Evolutionary conservation across 2,888 invertebrate genomes (phyloP), one percentile per base, ranked within the genome.

Genomic region (Papilio protenor): DNA sequence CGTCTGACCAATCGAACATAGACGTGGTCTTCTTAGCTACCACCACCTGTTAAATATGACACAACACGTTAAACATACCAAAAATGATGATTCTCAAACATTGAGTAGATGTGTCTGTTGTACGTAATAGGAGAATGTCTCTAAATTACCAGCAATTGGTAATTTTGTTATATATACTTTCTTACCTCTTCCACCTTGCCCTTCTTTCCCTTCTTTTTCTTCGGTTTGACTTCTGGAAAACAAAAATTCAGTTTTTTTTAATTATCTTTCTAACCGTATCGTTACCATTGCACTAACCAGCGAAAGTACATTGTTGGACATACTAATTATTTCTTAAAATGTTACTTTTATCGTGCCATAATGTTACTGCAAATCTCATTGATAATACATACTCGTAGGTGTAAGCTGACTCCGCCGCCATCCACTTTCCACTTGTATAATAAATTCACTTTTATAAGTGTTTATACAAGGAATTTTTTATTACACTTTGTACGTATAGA

Each of bases 1-100:
- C 93, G 55, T 91, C 91, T 0, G 94, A 93, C 93, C 93, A 92
- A 23, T 88, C 84, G 77, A 92, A 88, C n/a, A 55, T 84, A 72
- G 2, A 89, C 87, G 57, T 86, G 0, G 85, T 79, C 59, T 84
- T 87, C 57, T 83, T 83, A 0, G 76, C 82, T 47, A 87, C 88
- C 14, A 83, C 85, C 3, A 84, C 85, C 72, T 77, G 66, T 16
- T 5, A 69, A 27, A 71, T 33, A 21, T 21, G n/a, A 45, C 1
- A 45, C 14, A 0, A 52, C 16, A 61, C 16, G 27, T 27, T 12
- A 23, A 59, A 18, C 23, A 59, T 21, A 12, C 3, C 1, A 33
- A 33, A 33, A 33, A 33, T 33, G 40, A 40, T 5, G 40, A 8
- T 40, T 40, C 40, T 40, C 8, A 40, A 40, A 33, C 33, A 33